These are phyloP conservation scores for Colossoma macropomum DNA, from an alignment of 2,113 vertebrate species.

Conservation along the genomic window DNA sequence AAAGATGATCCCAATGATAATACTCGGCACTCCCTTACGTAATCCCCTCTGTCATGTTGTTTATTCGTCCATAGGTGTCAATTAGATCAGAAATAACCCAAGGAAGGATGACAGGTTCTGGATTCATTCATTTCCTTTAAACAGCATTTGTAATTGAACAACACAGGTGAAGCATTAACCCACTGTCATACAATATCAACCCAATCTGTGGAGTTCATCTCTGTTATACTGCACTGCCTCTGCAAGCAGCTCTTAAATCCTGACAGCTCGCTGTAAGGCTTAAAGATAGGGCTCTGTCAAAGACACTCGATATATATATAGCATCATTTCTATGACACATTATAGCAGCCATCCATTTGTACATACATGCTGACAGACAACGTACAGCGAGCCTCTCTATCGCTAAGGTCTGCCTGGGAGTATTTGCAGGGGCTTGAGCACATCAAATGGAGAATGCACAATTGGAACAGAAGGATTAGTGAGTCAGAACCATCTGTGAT, in stretches of 20 bases:
- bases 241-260: neutral
- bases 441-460: neutral
- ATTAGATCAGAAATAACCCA: neutral
- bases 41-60: neutral
- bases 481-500: neutral
- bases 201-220: neutral
- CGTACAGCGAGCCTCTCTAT: neutral
- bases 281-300: conserved; percentile 55
- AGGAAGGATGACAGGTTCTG: neutral
- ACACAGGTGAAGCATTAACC: conserved; percentile 8
- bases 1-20: neutral
- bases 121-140: neutral
- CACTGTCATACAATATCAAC: neutral
- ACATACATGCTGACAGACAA: neutral
- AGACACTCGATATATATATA: conserved; percentile 31
- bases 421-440: neutral
- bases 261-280: conserved; percentile 10
- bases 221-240: neutral
- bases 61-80: neutral
- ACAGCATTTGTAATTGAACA: neutral
- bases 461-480: neutral
- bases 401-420: neutral
- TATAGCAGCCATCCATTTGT: neutral
- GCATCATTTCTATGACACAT: neutral
- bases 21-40: neutral